phyloP scores from a whole-genome alignment of 2,113 vertebrate genomes.

The Lasiurus cinereus region DNA sequence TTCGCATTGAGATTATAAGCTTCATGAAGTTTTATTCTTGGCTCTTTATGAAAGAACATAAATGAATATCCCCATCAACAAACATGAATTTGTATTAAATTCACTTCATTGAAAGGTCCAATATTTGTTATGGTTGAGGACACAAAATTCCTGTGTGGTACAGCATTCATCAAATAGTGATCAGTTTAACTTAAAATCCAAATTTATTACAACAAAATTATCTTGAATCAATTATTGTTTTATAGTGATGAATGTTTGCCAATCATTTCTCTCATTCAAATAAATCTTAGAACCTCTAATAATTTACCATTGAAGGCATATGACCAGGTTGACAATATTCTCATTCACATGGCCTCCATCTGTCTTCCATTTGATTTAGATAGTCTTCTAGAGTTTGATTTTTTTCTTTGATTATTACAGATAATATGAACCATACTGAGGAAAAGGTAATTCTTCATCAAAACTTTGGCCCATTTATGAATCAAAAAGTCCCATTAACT shows the following conservation, averaged over 20 bases:
- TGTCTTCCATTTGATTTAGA: neutral
- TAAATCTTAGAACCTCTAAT: neutral
- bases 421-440: neutral
- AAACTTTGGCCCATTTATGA: too few species aligned
- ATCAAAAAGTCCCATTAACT: too few species aligned
- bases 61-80: neutral
- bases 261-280: neutral
- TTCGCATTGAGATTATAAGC: neutral
- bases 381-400: neutral
- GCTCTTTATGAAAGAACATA: neutral
- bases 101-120: neutral
- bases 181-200: neutral
- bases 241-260: neutral
- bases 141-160: neutral
- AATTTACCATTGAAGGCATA: neutral
- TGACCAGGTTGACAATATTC: neutral
- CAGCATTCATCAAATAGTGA: neutral
- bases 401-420: neutral
- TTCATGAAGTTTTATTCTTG: neutral
- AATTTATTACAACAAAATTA: neutral
- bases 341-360: neutral
- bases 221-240: neutral
- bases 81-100: neutral
- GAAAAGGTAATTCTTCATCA: too few species aligned
- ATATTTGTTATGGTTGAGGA: neutral